Conservation (phyloP, 2,888 invertebrate species). For the Trichogramma evanescens region DNA sequence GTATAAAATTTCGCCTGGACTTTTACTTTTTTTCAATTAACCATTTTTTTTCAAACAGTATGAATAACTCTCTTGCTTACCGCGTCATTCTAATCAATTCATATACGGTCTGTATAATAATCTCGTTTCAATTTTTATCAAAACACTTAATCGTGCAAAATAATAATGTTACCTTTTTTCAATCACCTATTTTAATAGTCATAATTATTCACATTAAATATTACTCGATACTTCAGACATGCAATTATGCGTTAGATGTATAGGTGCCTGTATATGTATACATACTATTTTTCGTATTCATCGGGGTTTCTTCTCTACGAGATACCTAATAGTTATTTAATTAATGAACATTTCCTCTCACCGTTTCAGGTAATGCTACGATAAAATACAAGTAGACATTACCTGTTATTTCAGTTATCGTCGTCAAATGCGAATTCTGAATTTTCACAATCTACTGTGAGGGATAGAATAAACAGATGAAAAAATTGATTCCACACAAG, state of each 20-base stretch:
- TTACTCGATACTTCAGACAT: slow-evolving; percentile 19
- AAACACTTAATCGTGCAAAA: no score
- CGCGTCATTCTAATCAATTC: slow-evolving; percentile 28
- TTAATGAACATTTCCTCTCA: neutral
- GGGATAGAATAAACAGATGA: no score
- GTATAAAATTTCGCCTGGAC: slow-evolving; percentile 14
- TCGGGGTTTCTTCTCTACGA: slow-evolving; percentile 5
- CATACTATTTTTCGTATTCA: slow-evolving; percentile 22
- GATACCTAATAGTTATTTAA: slow-evolving; percentile 9
- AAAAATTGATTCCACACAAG: no score
- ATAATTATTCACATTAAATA: slow-evolving; percentile 20
- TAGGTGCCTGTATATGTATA: slow-evolving; percentile 20
- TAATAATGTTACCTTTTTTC: neutral
- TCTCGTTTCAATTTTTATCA: neutral
- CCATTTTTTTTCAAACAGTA: slow-evolving; percentile 4
- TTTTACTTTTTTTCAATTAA: slow-evolving; percentile 10
- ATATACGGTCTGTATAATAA: slow-evolving; percentile 6
- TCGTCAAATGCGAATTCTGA: no score
- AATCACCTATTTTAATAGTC: slow-evolving; percentile 10
- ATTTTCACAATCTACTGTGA: no score
- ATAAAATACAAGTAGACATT: no score
- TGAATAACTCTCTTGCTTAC: slow-evolving; percentile 19
- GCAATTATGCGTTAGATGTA: slow-evolving; percentile 7
- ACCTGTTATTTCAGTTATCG: no score
- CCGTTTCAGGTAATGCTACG: no score